phyloP scores from a whole-genome alignment of 64 coral and sea anemone genomes.

The Astreopora myriophthalma region DNA sequence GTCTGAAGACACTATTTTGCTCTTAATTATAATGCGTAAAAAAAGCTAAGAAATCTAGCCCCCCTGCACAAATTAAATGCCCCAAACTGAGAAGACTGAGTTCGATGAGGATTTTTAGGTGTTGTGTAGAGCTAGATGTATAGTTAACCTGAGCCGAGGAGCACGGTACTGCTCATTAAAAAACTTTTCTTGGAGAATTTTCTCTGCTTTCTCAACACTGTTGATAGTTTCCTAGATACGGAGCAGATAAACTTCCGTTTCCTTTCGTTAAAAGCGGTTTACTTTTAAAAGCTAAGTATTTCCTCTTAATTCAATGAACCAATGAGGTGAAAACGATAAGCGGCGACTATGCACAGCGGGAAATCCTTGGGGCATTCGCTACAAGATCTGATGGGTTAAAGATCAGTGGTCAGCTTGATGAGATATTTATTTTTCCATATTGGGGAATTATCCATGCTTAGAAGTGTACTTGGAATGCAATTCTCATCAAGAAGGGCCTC shows the following conservation, averaged over 20 bases:
- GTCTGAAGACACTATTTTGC: too few species aligned
- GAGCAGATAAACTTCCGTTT: background rate
- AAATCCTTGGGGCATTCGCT: background rate
- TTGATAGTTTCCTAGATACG: background rate
- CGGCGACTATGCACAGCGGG: too few species aligned
- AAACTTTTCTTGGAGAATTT: too few species aligned
- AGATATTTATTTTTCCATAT: background rate
- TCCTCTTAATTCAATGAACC: background rate
- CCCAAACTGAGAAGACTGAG: too few species aligned
- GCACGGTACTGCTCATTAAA: too few species aligned
- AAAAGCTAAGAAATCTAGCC: too few species aligned
- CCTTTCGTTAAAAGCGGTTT: too few species aligned
- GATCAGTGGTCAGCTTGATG: background rate
- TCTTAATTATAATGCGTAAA: too few species aligned
- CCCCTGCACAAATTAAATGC: too few species aligned
- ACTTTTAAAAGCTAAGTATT: background rate
- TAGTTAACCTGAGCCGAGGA: too few species aligned
- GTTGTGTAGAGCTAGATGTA: too few species aligned
- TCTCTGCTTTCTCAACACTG: background rate
- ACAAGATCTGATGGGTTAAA: background rate
- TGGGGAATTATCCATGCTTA: background rate
- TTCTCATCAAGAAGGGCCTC: background rate
- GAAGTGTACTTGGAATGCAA: background rate
- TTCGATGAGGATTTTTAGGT: too few species aligned
- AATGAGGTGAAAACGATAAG: background rate